Evolutionary conservation across 1,140 invertebrate species (phyloP), one percentile per base, ranked within the genome.

Genomic region (Cotesia typhae): DNA sequence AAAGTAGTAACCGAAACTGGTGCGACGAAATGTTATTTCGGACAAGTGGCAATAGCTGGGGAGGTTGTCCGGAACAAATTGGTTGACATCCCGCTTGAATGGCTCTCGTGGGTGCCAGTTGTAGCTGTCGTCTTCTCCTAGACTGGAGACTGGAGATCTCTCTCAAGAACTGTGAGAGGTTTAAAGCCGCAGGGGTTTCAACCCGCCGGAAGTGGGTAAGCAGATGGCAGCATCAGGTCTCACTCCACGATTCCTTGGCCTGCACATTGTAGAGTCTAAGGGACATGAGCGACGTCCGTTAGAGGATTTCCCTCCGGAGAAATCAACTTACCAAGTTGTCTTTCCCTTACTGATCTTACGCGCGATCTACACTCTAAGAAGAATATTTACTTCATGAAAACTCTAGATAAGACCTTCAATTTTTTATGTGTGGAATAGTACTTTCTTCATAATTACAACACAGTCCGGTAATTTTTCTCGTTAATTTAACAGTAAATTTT

Each of bases 51-150:
- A 59, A 47, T 47, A 47, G 41, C 41, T 59, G 14, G 17, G n/a
- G 7, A 57, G 55, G 36, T 81, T 79, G 77, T 79, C 70, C 61
- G 68, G 76, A 76, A 83, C 81, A 84, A 84, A 84, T 84, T 84
- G 82, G 78, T 77, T 77, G 73, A 78, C 76, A 79, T 83, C 77
- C 75, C 67, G 75, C 77, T 75, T 75, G 69, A 84, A 80, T 77
- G 74, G 73, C 80, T 81, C 82, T 82, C 82, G 59, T 59, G 80
- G 76, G 80, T 79, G 71, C 71, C 35, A 64, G 67, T 68, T 53
- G 68, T 55, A 12, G 64, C 71, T 57, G 73, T 59, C 47, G 55
- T 67, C 69, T 47, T 61, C 4, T 68, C 51, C 37, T 37, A 37
- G 55, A 67, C 52, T 38, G 70, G 36, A 57, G 65, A 17, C 28